Conservation (phyloP, 1,140 invertebrate genomes). For the Drosophila subpulchrella region DNA sequence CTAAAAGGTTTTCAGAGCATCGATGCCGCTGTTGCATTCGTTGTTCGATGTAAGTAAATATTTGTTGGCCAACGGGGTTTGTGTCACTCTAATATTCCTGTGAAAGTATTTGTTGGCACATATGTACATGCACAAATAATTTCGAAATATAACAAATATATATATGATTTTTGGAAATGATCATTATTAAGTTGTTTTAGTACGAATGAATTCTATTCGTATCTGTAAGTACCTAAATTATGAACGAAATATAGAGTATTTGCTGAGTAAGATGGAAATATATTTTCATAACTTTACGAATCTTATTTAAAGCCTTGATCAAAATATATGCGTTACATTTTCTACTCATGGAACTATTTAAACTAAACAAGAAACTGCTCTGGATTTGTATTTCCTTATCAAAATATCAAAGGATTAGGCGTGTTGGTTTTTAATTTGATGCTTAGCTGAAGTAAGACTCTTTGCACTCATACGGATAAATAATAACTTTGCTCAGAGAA, state of each 20-base stretch:
- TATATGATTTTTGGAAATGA: too few species aligned
- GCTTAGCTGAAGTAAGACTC: conserved; percentile 2
- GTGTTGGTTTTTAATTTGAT: conserved; percentile 66
- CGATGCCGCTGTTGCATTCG: background rate
- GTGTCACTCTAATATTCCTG: background rate
- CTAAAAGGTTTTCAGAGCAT: conserved; percentile 23
- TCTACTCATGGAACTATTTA: too few species aligned
- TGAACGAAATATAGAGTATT: too few species aligned
- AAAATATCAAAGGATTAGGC: background rate
- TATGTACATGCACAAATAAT: background rate
- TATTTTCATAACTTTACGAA: too few species aligned
- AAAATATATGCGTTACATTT: too few species aligned
- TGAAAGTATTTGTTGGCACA: background rate
- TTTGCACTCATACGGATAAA: conserved; percentile 59
- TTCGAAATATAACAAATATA: too few species aligned
- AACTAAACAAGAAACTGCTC: too few species aligned
- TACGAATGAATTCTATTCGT: too few species aligned
- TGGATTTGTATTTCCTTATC: background rate
- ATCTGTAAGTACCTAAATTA: too few species aligned
- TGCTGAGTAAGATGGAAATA: too few species aligned
- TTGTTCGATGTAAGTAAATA: conserved; percentile 10
- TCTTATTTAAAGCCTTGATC: too few species aligned
- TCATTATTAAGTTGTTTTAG: too few species aligned
- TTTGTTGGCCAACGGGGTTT: background rate
- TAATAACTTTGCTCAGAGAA: conserved; percentile 48